Evolutionary conservation across 2,113 vertebrate genomes (phyloP), one percentile per base, ranked within the genome.

Genomic region (Damaliscus lunatus): DNA sequence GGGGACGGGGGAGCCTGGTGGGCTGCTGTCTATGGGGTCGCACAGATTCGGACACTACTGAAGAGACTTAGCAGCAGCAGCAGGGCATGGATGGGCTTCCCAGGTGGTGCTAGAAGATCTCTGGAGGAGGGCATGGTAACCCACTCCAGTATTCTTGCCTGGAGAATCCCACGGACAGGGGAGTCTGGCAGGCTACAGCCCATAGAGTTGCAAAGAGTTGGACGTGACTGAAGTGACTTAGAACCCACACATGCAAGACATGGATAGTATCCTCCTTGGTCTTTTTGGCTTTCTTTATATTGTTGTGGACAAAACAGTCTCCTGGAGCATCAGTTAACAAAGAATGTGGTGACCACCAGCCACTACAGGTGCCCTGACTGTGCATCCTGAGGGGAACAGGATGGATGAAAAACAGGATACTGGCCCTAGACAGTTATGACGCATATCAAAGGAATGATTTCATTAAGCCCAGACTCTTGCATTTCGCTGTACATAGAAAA

Each of bases 221-320:
- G 71, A 77, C 71, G 27, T 15, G 40, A 43, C 71, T 43, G 40
- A 77, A 77, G 71, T 77, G 71, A 43, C 12, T 77, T 25, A 77
- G 40, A 25, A 27, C 40, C 6, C 23, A 27, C 21, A 15, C 23
- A 77, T 15, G 40, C 71, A 84, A 88, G 43, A 53, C n/a, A 46
- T 46, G 19, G 50, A 64, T 29, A 16, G 4, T 50, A 67, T 46
- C 3, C 48, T 46, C 78, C 27, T 8, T 64, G 21, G 9, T 77
- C 9, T 62, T 57, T 94, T 90, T 82, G 9, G 88, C 77, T 96
- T 92, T 85, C 31, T 82, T 60, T 17, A 67, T 81, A 90, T 90
- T 86, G n/a, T 21, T 83, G 33, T 40, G n/a, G 52, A 40, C 13
- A 25, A 40, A n/a, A 36, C 33, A 40, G 52, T 55, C 12, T 2